Evolutionary conservation across 2,113 vertebrate species (phyloP), one percentile per base, ranked within the genome.

Genomic region (Bufo bufo): DNA sequence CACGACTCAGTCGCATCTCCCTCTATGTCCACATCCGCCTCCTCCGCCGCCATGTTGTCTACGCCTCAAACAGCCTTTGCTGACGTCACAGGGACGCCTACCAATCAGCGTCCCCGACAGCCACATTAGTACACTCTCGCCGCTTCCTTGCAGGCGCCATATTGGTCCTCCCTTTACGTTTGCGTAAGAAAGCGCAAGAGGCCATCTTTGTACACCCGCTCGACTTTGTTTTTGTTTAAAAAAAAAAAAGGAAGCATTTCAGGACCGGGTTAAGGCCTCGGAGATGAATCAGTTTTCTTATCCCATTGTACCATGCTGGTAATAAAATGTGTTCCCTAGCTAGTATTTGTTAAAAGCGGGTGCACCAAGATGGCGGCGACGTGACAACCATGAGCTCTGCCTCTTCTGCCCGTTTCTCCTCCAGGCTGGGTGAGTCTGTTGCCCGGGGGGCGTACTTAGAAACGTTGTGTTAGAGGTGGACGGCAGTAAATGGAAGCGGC

Each of bases 21-120:
- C 82, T 99, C 98, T 14, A 99, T 93, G 50, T 98, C 98, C 91
- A 99, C 95, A 89, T 98, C 98, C 0, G 92, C 82, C 79, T 99
- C 98, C 85, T 98, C 98, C 78, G 94, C 98, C 78, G 94, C 94
- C 95, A 95, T 95, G 82, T 92, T 93, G 66, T 3, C 61, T 54
- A 61, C 61, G 61, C 61, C 85, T 52, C 75, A 66, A 20, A 86
- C 85, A 56, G 16, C 14, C n/a, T 43, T 47, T 7, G 12, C 2
- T 3, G 6, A 20, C 85, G 77, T 80, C 85, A 54, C 61, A 8
- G 3, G 4, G 0, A 56, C 75, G 0, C 1, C 59, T 56, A 77
- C 85, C 85, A 86, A 86, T 86, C 74, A 52, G 63, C 45, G 0
- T 58, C 69, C 11, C 56, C 45, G 23, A 49, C 23, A 23, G 75